These are phyloP conservation scores for Pogoniulus pusillus DNA, from an alignment of 2,797 vertebrate genomes.

Conservation along the genomic window DNA sequence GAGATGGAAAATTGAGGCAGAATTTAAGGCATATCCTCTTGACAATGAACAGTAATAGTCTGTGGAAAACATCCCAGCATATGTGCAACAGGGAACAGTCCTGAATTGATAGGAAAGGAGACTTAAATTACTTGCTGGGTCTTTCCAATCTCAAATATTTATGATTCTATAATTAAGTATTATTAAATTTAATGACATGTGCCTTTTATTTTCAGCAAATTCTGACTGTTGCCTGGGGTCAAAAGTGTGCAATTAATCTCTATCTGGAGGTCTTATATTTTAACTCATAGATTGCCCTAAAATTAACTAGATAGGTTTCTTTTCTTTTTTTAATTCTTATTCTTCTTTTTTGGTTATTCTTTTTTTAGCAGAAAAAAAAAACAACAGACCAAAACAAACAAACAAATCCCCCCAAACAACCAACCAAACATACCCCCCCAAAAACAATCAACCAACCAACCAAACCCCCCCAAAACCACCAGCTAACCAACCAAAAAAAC, in stretches of 20 bases:
- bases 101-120: constrained; percentile 1
- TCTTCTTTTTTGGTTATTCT: not conserved
- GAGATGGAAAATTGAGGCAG: constrained; percentile 44
- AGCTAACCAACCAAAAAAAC: too few relatives aligned
- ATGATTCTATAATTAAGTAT: constrained; percentile 66
- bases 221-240: constrained; percentile 47
- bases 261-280: constrained; percentile 38
- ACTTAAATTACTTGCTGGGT: constrained; percentile 28
- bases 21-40: constrained; percentile 58
- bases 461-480: too few relatives aligned
- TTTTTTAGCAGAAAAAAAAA: too few relatives aligned
- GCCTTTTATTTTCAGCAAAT: not conserved
- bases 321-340: not conserved
- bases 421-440: too few relatives aligned
- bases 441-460: too few relatives aligned
- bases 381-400: too few relatives aligned
- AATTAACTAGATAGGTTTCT: constrained; percentile 3
- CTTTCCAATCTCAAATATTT: constrained; percentile 68
- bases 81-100: constrained; percentile 12
- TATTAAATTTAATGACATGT: constrained; percentile 63
- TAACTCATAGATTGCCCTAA: constrained; percentile 11
- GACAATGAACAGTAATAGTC: constrained; percentile 15
- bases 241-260: constrained; percentile 59
- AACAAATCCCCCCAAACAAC: too few relatives aligned
- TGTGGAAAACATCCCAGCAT: not conserved